Base-by-base conservation (phyloP, 2,888 invertebrate species). In the Strigamia crassipes region DNA sequence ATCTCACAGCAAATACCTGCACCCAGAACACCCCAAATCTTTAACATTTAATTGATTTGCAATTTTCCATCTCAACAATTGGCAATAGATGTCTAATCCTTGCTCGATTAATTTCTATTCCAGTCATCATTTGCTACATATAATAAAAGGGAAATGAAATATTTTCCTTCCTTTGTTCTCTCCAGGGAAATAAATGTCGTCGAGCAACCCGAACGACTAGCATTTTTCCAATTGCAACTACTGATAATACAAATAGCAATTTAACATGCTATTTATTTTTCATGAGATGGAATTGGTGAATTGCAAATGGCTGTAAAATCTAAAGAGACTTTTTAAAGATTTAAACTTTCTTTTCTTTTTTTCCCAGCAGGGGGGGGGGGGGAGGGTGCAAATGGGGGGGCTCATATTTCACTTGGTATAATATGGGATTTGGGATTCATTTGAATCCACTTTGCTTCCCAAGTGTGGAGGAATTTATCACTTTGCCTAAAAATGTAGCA, bases 221-320 rank as follows among this genome's bases (percentile, higher is more conserved):
- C 61, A 66, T 66, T 66, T 66, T 66, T 12, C 61, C 61, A 66
- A 66, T 66, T 66, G 61, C 61, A 23, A 46, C 21, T 66, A 51
- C 61, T 66, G 23, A 66, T 66, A 66, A 66, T 66, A 66, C 61
- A 66, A 66, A 66, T 66, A 66, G 21, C 61, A 66, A 66, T 66
- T 66, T 66, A 66, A 66, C 61, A 18, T 66, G 23, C n/a, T 66
- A 66, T 66, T 66, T 66, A 21, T 66, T 66, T 66, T 66, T 66
- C 61, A 66, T 66, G 21, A 18, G 23, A 18, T 23, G 21, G 10
- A 66, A 66, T 21, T 66, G 61, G 23, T 66, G 23, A 66, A 66
- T 23, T 61, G 61, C 61, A 61, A 61, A 61, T 61, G 1, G 13
- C 42, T 42, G 9, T 46, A 13, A 46, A 15, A 15, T 5, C 42